Conservation (phyloP, 2,113 vertebrate species). For the Phainopepla nitens region DNA sequence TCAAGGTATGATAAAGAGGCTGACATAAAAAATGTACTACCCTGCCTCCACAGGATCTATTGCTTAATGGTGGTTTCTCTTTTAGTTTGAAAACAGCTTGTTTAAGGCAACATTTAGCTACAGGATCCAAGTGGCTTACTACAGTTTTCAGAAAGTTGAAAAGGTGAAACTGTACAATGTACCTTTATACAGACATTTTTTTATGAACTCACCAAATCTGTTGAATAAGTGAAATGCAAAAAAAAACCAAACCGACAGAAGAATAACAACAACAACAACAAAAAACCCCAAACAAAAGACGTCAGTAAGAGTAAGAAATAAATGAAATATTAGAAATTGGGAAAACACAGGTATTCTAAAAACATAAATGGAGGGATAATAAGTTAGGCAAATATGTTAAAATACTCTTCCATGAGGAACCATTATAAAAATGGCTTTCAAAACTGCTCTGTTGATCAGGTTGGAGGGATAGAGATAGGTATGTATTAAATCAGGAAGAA, state of each 20-base stretch:
- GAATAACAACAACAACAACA: too few species aligned
- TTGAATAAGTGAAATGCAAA: background rate
- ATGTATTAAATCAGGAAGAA: background rate
- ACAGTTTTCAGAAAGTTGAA: background rate
- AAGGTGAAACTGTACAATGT: background rate
- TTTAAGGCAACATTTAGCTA: background rate
- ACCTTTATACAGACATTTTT: background rate
- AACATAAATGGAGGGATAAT: background rate
- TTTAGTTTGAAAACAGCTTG: background rate
- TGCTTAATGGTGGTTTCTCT: background rate
- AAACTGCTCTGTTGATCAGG: background rate
- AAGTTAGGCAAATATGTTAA: background rate
- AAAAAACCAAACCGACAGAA: too few species aligned
- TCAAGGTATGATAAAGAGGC: background rate
- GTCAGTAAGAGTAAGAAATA: background rate
- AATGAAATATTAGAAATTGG: background rate
- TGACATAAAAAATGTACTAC: background rate
- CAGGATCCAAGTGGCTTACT: background rate
- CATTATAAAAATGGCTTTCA: background rate
- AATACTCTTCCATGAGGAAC: background rate
- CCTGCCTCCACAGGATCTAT: background rate
- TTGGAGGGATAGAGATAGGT: background rate
- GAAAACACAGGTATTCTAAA: background rate
- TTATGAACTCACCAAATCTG: background rate
- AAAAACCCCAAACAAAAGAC: too few species aligned